Base-by-base conservation (phyloP, 2,113 vertebrate genomes). In the Neopipo cinnamomea region DNA sequence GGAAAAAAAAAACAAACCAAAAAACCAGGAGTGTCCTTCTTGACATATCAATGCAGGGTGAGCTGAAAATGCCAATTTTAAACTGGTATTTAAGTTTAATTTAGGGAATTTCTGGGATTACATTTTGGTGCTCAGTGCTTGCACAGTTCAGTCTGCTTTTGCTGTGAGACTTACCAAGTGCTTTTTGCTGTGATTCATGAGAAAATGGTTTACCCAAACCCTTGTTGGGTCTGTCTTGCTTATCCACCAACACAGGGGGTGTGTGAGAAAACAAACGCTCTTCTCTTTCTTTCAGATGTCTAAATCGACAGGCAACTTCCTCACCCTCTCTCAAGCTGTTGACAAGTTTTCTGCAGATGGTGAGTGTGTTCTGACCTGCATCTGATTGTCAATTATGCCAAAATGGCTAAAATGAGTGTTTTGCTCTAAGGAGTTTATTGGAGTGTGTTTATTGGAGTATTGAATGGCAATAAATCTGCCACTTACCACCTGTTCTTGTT, bases 231-330 rank as follows among this genome's bases (percentile, higher is more conserved):
- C 56, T 41, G 19, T 84, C 33, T 83, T 78, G 44, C 49, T 63
- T 90, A 39, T 74, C 67, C 50, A 68, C 27, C 25, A 35, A 52
- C 53, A 66, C 52, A 77, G 6, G 7, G 35, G 59, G 46, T 53
- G 46, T 56, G 55, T 79, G 58, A 92, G 71, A 66, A 88, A 88
- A 86, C 49, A 74, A 47, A 84, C 31, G 23, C 41, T 89, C 72
- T 92, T 90, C 46, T 94, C 2, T 95, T 39, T 91, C 50, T 96
- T 94, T 92, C 96, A 99, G 99, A 99, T 99, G 99, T 99, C 99
- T 88, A 99, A 99, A 97, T 99, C 99, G 62, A 99, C 99, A 46
- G 99, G 99, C 93, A 99, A 99, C 97, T 99, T 99, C 94, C 99
- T 99, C 73, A 99, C 99, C 67, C 97, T 99, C 80, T 94, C 42